Percentiles rank a stretch among this genome's conserved stretches.
These are phyloP conservation scores for Hormiphora californensis DNA, from an alignment of 37 sponge, comb jelly and placozoan genomes.

Conservation along the genomic window DNA sequence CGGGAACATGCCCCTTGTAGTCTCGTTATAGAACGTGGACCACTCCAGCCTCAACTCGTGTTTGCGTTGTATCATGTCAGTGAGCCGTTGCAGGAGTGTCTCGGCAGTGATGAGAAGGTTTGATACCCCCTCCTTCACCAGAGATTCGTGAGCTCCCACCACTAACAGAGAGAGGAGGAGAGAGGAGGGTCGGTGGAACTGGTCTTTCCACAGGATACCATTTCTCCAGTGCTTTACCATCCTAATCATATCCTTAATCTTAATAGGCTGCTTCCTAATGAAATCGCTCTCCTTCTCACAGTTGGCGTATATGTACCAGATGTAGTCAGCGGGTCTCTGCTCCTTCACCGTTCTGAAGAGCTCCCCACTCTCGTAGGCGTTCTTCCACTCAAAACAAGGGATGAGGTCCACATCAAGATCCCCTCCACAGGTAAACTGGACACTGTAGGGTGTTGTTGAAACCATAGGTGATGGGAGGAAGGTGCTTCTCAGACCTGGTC, in stretches of 20 bases:
- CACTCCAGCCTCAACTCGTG: constrained; percentile 31
- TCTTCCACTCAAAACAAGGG: not conserved
- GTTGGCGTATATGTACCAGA: not conserved
- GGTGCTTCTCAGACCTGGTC: not conserved
- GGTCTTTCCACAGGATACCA: constrained; percentile 23
- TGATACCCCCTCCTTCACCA: constrained; percentile 8
- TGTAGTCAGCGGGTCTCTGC: not conserved
- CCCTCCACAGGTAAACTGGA: constrained; percentile 1
- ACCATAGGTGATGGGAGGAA: not conserved
- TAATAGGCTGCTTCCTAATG: constrained; percentile 14
- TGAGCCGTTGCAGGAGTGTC: not conserved
- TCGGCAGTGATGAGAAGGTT: constrained; percentile 25
- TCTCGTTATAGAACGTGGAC: not conserved
- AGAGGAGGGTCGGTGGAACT: constrained; percentile 12
- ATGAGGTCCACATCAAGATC: constrained; percentile 24
- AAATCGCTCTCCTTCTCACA: constrained; percentile 29
- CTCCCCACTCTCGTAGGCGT: not conserved
- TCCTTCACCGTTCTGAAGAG: not conserved
- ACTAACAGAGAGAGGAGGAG: constrained; percentile 1
- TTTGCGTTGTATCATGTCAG: constrained; percentile 23
- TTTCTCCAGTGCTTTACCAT: constrained; percentile 33
- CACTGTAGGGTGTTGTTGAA: not conserved
- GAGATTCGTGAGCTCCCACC: not conserved
- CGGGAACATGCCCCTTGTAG: not conserved
- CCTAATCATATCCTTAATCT: constrained; percentile 38